Evolutionary conservation across 2,888 invertebrate genomes (phyloP), one percentile per base, ranked within the genome.

Genomic region (Leptinotarsa rubiginosa): DNA sequence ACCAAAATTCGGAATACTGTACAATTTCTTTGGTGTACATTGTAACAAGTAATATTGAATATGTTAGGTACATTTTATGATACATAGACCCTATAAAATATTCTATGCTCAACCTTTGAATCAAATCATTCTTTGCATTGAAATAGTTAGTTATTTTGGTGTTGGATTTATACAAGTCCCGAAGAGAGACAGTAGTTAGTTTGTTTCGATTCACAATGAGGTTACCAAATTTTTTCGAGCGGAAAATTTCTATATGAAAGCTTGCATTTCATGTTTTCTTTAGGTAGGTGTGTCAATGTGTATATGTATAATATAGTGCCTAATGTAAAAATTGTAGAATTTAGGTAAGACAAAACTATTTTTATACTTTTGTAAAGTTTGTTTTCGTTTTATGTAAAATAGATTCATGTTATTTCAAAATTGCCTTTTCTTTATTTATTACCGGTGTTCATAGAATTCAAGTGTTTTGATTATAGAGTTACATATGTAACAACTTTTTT

Each of bases 281-380:
- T 13, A 50, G 16, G 50, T 67, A 22, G 47, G 3, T 49, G 18
- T 49, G 47, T 66, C 22, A 59, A n/a, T 59, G 22, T 22, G 15
- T 25, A 25, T 20, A 25, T 59, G 59, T 59, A 59, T 59, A 59
- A 50, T 49, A 25, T 67, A 73, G 65, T 65, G 73, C 31, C 65
- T 65, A 66, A 68, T 75, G 68, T 75, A 66, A 62, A 69, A 72
- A 72, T 64, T 78, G 75, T 78, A 78, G 66, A 75, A 70, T 74
- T 70, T 67, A 67, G 47, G 65, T 74, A 72, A 74, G 78, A 80
- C 75, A 76, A 72, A 75, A 80, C 78, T 84, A 84, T 84, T 84
- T 84, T 84, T 84, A 81, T 84, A 84, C 84, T 81, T 84, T 84
- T 84, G 80, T 84, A 84, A 81, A 75, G 79, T 78, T 80, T 81